These are phyloP conservation scores for Philopedon plagiatum DNA, from an alignment of 2,888 invertebrate genomes.

Conservation along the genomic window DNA sequence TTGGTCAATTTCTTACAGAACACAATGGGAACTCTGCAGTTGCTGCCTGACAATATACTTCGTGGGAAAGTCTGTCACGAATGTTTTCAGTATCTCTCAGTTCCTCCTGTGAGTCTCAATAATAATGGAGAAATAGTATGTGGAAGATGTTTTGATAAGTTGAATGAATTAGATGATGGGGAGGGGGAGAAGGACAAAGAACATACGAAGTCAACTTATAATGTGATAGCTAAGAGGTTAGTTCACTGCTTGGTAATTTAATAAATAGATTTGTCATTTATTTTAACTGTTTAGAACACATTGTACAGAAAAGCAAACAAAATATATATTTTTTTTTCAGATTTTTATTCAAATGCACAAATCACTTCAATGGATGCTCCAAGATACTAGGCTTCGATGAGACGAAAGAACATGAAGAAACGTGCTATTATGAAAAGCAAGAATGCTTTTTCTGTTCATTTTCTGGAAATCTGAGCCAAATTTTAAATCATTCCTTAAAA, in stretches of 20 bases:
- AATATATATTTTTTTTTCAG: too few species aligned
- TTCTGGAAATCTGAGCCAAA: not conserved
- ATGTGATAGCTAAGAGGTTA: not conserved
- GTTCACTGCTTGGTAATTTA: not conserved
- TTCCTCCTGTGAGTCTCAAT: not conserved
- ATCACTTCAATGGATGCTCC: not conserved
- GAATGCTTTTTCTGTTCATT: constrained; percentile 4
- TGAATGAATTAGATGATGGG: not conserved
- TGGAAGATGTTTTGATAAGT: not conserved
- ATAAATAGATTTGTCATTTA: not conserved
- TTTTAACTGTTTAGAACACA: too few species aligned
- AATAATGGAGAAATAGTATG: not conserved
- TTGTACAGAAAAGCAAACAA: too few species aligned
- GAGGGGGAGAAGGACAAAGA: not conserved
- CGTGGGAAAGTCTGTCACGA: not conserved
- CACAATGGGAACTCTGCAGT: not conserved
- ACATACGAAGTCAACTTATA: not conserved
- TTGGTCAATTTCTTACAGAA: not conserved
- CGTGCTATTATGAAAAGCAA: not conserved
- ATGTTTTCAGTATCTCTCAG: not conserved
- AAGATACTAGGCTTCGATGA: not conserved
- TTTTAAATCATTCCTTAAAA: not conserved
- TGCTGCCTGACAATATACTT: not conserved
- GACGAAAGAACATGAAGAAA: not conserved
- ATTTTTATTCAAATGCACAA: constrained; percentile 1